Base-by-base conservation (phyloP, 2,797 vertebrate species). In the Thaleichthys pacificus region DNA sequence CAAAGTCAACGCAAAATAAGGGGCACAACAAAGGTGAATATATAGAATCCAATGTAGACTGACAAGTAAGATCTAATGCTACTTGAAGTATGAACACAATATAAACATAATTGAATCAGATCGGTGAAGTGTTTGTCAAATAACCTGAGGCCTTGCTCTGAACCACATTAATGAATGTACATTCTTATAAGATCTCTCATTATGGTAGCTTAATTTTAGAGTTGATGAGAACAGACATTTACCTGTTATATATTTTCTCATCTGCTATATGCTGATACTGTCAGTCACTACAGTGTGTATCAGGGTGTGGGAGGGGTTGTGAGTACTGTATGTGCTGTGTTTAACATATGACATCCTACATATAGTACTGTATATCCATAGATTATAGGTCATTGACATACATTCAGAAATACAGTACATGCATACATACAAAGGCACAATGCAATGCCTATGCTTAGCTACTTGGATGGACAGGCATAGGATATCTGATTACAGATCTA, bases 111-210 rank as follows among this genome's bases (percentile, higher is more conserved):
- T 24, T 63, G n/a, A n/a, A 42, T 21, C 0, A 35, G 62, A 64
- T 38, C 19, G 62, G 62, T 35, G 22, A 66, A 24, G 35, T 14
- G 35, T 47, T 12, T 51, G 22, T 30, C 7, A 60, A 47, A 61
- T 54, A 69, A 75, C 82, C 83, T 49, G 73, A 0, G 72, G 82
- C 81, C 49, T 74, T 79, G 72, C 24, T 21, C 2, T 77, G 85
- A 81, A 84, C 80, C 74, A 78, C 19, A 82, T 81, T 47, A 76
- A 63, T 72, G 35, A 66, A 73, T 0, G 61, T 66, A 32, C 32
- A 71, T 17, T 54, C 9, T 11, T 32, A 68, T 21, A 28, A 49
- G 12, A 77, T 61, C 61, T 38, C 68, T 79, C 70, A 76, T 83
- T 78, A 81, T 15, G 21, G n/a, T 8, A 1, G 62, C 12, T 62